Conservation (phyloP, 2,113 vertebrate genomes). For the Thryonomys swinderianus region DNA sequence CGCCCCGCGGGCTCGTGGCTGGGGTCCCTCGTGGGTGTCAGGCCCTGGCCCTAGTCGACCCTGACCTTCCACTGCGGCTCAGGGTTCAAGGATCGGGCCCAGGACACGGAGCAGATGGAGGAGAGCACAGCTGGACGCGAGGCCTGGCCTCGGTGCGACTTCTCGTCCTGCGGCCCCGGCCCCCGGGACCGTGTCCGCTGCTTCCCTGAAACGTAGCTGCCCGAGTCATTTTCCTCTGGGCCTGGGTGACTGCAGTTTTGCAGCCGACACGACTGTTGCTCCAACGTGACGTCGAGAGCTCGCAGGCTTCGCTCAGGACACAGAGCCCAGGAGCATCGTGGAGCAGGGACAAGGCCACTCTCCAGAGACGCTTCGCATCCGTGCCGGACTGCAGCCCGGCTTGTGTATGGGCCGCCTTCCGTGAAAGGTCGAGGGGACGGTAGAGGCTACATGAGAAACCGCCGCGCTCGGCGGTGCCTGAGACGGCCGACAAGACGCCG, state of each 20-base stretch:
- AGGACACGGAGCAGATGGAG: background rate
- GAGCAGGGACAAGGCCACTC: background rate
- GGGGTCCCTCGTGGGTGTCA: no score
- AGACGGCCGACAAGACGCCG: no score
- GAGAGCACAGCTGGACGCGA: background rate
- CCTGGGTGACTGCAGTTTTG: slow-evolving; percentile 48
- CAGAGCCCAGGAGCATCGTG: background rate
- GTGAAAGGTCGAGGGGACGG: slow-evolving; percentile 24
- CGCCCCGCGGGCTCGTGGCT: no score
- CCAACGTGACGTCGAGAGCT: background rate
- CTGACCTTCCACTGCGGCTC: no score
- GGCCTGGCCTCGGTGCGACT: background rate
- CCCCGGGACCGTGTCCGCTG: background rate
- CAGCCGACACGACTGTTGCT: slow-evolving; percentile 28
- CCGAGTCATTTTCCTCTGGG: slow-evolving; percentile 15
- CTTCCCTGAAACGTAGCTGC: slow-evolving; percentile 14
- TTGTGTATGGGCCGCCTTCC: background rate
- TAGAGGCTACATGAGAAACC: slow-evolving; percentile 54
- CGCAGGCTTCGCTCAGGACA: background rate
- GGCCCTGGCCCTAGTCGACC: no score
- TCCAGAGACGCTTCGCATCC: background rate
- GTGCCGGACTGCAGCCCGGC: background rate
- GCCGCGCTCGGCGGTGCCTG: background rate
- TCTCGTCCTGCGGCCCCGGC: background rate
- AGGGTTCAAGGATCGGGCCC: no score